phyloP scores from a whole-genome alignment of 2,113 vertebrate species.

The Misgurnus mizolepis region DNA sequence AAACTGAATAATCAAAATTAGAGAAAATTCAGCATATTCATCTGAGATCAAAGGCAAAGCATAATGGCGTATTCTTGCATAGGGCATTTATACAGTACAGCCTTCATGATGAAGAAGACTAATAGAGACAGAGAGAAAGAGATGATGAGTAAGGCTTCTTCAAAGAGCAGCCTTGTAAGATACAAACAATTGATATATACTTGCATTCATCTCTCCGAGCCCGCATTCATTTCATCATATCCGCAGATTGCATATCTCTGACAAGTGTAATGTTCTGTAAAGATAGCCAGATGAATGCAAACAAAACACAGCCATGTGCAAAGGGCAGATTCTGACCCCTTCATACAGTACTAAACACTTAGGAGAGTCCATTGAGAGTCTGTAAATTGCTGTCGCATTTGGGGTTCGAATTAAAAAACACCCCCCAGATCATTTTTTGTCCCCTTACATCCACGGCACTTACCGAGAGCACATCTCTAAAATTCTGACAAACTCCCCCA shows the following conservation, averaged over 20 bases:
- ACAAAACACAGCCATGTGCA: background rate
- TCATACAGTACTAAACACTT: conserved; percentile 27
- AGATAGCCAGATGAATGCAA: background rate
- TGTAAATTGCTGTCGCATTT: conserved; percentile 42
- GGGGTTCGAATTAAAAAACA: conserved; percentile 21
- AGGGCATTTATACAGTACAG: conserved; percentile 16
- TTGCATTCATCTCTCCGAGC: background rate
- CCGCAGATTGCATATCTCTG: background rate
- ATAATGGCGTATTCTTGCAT: conserved; percentile 20
- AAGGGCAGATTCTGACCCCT: background rate
- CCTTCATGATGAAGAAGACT: background rate
- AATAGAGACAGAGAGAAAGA: background rate
- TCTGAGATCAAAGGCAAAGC: conserved; percentile 13
- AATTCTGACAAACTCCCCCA: conserved; percentile 30
- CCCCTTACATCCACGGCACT: conserved; percentile 1
- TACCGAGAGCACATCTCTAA: conserved; percentile 42
- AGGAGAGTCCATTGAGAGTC: conserved; percentile 28
- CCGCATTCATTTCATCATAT: background rate
- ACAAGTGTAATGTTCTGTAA: background rate
- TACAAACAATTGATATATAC: conserved; percentile 10
- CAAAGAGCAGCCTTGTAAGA: background rate
- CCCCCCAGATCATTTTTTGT: conserved; percentile 16
- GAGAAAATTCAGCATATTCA: conserved; percentile 14
- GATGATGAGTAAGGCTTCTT: background rate
- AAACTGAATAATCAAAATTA: conserved; percentile 14